Percentiles rank a stretch among this genome's conserved stretches.
These are phyloP conservation scores for Psilanteris sp. DNA, from an alignment of 1,140 invertebrate genomes.

Conservation along the genomic window DNA sequence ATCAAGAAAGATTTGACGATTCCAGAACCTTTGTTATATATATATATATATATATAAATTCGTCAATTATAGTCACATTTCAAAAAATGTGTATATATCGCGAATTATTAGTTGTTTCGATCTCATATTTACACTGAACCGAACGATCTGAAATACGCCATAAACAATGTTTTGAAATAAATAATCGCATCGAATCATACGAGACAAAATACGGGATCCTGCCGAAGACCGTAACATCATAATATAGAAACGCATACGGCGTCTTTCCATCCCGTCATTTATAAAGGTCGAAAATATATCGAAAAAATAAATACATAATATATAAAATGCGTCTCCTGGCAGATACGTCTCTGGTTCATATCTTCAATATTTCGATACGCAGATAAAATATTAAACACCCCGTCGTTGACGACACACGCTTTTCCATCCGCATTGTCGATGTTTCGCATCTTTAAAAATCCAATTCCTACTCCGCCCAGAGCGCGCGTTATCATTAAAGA, in stretches of 20 bases:
- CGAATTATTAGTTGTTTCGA: no score
- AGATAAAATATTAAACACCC: conserved; percentile 44
- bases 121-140: no score
- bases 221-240: neutral
- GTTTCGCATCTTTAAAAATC: conserved; percentile 34
- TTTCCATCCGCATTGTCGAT: conserved; percentile 19
- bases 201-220: neutral
- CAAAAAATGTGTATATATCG: no score
- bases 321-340: conserved; percentile 20
- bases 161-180: no score
- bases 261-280: neutral
- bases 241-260: no score
- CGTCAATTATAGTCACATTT: no score
- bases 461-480: conserved; percentile 10
- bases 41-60: no score
- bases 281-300: conserved; percentile 15
- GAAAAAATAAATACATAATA: conserved; percentile 20
- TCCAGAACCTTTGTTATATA: no score
- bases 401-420: conserved; percentile 16
- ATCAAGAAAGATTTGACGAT: no score
- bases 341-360: conserved; percentile 14
- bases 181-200: no score
- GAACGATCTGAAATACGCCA: no score
- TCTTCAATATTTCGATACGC: conserved; percentile 21
- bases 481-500: conserved; percentile 22